Evolutionary conservation across 2,888 invertebrate species (phyloP), one percentile per base, ranked within the genome.

Genomic region (Neoitamus cyanurus): DNA sequence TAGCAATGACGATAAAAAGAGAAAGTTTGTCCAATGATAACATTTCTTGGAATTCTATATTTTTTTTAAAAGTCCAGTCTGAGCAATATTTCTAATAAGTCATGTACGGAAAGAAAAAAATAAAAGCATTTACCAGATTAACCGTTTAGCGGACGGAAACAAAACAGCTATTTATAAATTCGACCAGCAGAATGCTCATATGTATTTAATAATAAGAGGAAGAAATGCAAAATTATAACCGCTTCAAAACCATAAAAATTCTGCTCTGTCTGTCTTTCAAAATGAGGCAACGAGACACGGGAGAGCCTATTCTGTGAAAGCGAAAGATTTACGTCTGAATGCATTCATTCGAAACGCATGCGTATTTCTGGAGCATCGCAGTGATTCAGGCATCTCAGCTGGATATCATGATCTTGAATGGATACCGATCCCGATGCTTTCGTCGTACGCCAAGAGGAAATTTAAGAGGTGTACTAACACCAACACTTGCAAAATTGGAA

Each of bases 381-480:
- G 37, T n/a, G 6, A 72, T n/a, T 46, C 77, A 37, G 37, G 25
- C 28, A 1, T 73, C 30, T 31, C n/a, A 3, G 78, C 78, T 78
- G 78, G 78, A 78, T 78, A 11, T 58, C 48, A 48, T 78, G 58
- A 48, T 48, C 48, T 78, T 78, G 25, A 78, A 58, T 78, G 58
- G 58, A 46, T 78, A 31, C 31, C 58, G 31, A 42, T 42, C 31
- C 48, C 30, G 28, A 68, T 68, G 42, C 4, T 48, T 58, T 48
- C 7, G 75, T 58, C 13, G 31, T n/a, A 58, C 30, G 46, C 48
- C 58, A 78, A 28, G n/a, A 48, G 31, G 58, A 58, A 48, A 78
- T 20, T 46, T 30, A 48, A 78, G 48, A 78, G n/a, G 46, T 20
- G 58, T 48, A 48, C 31, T 30, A 42, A 31, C 6, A 78, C 5